Evolutionary conservation across 1,140 invertebrate species (phyloP).

Genomic region (Pomacea maculata): DNA sequence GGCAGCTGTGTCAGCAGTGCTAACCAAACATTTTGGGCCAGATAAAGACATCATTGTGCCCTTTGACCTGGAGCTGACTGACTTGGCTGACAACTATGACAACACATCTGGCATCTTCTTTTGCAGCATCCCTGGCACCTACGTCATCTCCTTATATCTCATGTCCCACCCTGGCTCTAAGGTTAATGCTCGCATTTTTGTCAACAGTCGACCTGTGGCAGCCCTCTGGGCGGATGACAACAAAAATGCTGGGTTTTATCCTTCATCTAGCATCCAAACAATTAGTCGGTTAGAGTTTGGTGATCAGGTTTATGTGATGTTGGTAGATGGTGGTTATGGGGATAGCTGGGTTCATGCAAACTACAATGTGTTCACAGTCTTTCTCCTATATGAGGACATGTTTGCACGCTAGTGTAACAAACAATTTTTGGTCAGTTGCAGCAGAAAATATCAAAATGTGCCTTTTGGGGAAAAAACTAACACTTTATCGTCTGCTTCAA

Average conservation of each 20-base stretch:
- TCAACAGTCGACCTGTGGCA: constrained; percentile 43
- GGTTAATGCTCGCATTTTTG: constrained; percentile 39
- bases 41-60: constrained; percentile 40
- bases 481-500: too few species aligned
- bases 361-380: constrained; percentile 44
- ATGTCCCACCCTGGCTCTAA: constrained; percentile 49
- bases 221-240: constrained; percentile 47
- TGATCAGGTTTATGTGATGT: constrained; percentile 45
- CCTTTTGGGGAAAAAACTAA: too few species aligned
- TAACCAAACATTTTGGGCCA: constrained; percentile 43
- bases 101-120: constrained; percentile 43
- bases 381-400: constrained; percentile 40
- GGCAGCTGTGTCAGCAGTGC: constrained; percentile 38
- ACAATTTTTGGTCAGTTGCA: not conserved
- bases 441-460: not conserved
- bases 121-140: constrained; percentile 41
- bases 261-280: constrained; percentile 42
- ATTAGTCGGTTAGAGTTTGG: constrained; percentile 42
- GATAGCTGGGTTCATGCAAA: constrained; percentile 49
- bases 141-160: constrained; percentile 41
- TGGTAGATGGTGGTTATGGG: constrained; percentile 43
- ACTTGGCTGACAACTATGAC: constrained; percentile 47
- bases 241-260: constrained; percentile 42
- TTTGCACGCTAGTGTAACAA: constrained; percentile 8
- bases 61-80: constrained; percentile 40